Evolutionary conservation across 2,113 vertebrate species (phyloP), one percentile per base, ranked within the genome.

Genomic region (Vireo altiloquus): DNA sequence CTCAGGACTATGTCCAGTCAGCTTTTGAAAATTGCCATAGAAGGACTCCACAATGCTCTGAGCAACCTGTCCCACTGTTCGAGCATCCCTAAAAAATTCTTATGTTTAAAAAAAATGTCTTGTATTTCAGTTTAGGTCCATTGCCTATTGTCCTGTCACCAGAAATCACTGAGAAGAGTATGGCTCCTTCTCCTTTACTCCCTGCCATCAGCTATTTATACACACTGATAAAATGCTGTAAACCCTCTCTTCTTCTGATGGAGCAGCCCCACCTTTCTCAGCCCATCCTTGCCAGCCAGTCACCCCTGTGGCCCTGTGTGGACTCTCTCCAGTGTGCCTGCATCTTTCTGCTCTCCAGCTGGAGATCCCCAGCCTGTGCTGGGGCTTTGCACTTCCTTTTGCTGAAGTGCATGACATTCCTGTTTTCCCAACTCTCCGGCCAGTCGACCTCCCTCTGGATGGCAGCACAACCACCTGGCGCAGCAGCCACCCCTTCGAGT

Each of bases 391-490:
- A 15, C 18, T 37, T 13, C 25, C 27, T 39, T 65, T 17, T 33
- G 25, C 13, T 40, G 27, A 66, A 27, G 4, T 17, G 53, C 7
- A 1, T 2, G 20, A 17, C 8, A 2, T 22, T 57, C 31, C 60
- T 15, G 22, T 46, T 63, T 39, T 30, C 61, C 39, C 52, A 22
- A 0, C n/a, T 59, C 56, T 66, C 71, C 8, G 7, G 56, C 24
- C 66, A 35, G 8, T 1, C 0, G 0, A 12, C 1, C 1, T 70
- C 11, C 24, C 54, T 31, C 40, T 10, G 40, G 8, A 39, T 10
- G 54, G 68, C n/a, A 46, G 50, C 50, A 65, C 49, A n/a, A 7
- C 23, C 37, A 35, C 12, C 35, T 4, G 40, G 21, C 24, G 15
- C 46, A 63, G 40, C 23, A 20, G 7, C 18, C 35, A 49, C 12